Percentiles rank a stretch among this genome's conserved stretches.
These are phyloP conservation scores for Orcinus orca DNA, from an alignment of 2,113 vertebrate genomes.

Conservation along the genomic window DNA sequence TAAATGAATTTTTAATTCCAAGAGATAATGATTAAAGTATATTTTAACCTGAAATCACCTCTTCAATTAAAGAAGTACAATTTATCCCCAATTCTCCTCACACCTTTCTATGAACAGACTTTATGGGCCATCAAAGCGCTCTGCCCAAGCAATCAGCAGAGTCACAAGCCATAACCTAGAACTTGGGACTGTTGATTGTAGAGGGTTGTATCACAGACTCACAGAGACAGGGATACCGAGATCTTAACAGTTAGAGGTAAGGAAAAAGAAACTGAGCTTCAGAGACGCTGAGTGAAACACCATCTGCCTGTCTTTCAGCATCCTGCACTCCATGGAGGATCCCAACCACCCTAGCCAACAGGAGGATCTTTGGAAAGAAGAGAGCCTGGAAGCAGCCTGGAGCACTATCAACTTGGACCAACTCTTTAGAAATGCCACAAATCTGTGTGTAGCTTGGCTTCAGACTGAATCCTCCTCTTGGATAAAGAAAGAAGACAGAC, in stretches of 20 bases:
- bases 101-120: background rate
- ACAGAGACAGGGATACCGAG: background rate
- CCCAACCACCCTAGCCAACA: too few relatives aligned
- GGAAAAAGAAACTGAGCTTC: background rate
- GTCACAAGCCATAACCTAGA: background rate
- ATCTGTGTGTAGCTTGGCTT: background rate
- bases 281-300: background rate
- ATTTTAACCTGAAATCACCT: background rate
- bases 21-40: background rate
- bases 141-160: background rate
- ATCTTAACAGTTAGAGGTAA: background rate
- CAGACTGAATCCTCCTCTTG: background rate
- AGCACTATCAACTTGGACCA: background rate
- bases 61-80: background rate
- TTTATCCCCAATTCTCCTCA: background rate
- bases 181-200: background rate
- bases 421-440: background rate
- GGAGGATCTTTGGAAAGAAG: background rate
- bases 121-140: background rate
- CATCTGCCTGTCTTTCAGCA: background rate
- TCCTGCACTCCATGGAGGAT: background rate
- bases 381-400: background rate
- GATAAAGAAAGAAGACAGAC: background rate
- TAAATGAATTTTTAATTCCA: background rate
- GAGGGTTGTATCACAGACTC: background rate